Evolutionary conservation across 2,888 invertebrate species (phyloP), one percentile per base, ranked within the genome.

Genomic region (Trichacis sp.): DNA sequence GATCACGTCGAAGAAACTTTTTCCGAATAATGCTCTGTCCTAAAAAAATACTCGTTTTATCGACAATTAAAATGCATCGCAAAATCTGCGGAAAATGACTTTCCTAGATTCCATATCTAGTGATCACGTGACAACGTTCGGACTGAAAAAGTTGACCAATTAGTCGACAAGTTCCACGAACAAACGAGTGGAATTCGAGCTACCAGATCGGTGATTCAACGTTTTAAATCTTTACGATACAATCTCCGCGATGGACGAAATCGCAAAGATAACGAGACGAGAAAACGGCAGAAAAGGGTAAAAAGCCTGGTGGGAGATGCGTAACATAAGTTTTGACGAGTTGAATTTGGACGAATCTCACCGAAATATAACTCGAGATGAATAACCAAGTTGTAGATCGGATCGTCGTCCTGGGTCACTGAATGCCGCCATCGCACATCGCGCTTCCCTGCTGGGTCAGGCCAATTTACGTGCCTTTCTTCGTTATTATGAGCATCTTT

Each of bases 311-410:
- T 24, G 33, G 55, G 50, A 55, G 66, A 55, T 69, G 65, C 62
- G 70, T 67, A 74, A 71, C 66, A 71, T 72, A 69, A 74, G 3
- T 73, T 74, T 76, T 73, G 72, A 72, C 70, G 70, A 73, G 68
- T 62, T 63, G 65, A 73, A 75, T 75, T 74, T 74, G 72, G 70
- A 73, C 72, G 73, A 66, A 64, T 75, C 74, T 73, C 70, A 64
- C 69, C 66, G 66, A 72, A 73, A 74, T 70, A 71, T 53, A 67
- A 73, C 67, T 73, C 71, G 73, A 72, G 73, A 72, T 62, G 77
- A 74, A 77, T 77, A 76, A 75, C 64, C 72, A 73, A 77, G 40
- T 40, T 15, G 75, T 76, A 73, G 76, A 75, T 75, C 73, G 71
- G 66, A 72, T 73, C 71, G 74, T 70, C 62, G 64, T 58, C 64